Percentiles rank a stretch among this genome's conserved stretches.
Evolutionary conservation across 2,888 invertebrate genomes (phyloP).

Genomic region (Nipponacmea schrenckii): DNA sequence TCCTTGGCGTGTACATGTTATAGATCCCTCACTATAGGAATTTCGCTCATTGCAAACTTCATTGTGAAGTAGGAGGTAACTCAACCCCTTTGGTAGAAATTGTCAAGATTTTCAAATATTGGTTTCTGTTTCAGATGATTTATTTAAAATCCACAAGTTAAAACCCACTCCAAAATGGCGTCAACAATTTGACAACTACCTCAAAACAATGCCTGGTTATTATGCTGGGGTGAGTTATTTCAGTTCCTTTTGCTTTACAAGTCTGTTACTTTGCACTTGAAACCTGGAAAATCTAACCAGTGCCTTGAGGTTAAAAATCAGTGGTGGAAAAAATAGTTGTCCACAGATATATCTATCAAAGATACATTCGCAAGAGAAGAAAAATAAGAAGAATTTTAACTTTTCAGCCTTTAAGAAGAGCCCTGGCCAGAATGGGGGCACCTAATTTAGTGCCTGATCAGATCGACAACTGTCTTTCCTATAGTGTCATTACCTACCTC

Average conservation of each 20-base stretch:
- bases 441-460: slow-evolving; percentile 90
- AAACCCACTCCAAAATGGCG: slow-evolving; percentile 94
- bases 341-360: too few relatives aligned
- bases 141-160: slow-evolving; percentile 89
- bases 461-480: slow-evolving; percentile 91
- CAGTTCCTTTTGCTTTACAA: too few relatives aligned
- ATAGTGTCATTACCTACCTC: slow-evolving; percentile 91
- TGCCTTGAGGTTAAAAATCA: slow-evolving; percentile 53
- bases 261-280: too few relatives aligned
- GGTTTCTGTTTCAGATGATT: slow-evolving; percentile 76
- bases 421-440: slow-evolving; percentile 90
- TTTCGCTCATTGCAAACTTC: too few relatives aligned
- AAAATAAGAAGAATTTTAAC: background rate
- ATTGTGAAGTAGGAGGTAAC: too few relatives aligned
- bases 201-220: slow-evolving; percentile 96
- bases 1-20: too few relatives aligned
- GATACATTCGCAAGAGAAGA: too few relatives aligned
- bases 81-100: too few relatives aligned
- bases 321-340: too few relatives aligned
- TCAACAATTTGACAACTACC: slow-evolving; percentile 90
- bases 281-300: too few relatives aligned
- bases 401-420: slow-evolving; percentile 86
- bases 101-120: background rate
- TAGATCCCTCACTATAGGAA: too few relatives aligned
- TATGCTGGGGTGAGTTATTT: slow-evolving; percentile 72